A percentile compares a stretch with the other conserved stretches of the same genome.
These are phyloP conservation scores for Paracentrotus lividus DNA, from an alignment of 53 echinoderm and acorn worm genomes.

Conservation along the genomic window DNA sequence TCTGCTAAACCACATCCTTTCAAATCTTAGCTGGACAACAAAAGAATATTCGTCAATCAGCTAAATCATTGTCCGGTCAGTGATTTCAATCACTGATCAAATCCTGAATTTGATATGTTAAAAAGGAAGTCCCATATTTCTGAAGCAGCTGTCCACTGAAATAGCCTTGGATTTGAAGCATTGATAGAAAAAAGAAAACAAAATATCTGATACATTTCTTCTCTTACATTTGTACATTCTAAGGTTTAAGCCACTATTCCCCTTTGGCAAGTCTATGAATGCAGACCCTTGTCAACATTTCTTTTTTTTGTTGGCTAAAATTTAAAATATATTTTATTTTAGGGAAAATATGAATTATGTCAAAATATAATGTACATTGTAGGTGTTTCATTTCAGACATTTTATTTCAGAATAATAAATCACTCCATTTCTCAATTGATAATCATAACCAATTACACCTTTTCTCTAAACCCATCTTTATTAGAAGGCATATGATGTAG, in stretches of 20 bases:
- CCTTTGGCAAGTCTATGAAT: not conserved
- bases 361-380: too few species aligned
- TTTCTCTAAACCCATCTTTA: too few species aligned
- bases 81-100: not conserved
- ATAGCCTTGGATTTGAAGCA: not conserved
- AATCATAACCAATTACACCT: too few species aligned
- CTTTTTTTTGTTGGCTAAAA: too few species aligned
- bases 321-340: too few species aligned
- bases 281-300: not conserved
- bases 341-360: too few species aligned
- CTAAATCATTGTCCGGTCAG: not conserved
- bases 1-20: not conserved
- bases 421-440: too few species aligned
- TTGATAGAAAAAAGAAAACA: not conserved
- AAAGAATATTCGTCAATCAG: not conserved
- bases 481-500: too few species aligned
- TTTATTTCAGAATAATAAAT: too few species aligned
- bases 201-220: constrained; percentile 2
- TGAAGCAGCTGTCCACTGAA: constrained; percentile 15
- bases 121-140: constrained; percentile 43
- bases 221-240: not conserved
- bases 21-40: not conserved
- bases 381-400: too few species aligned
- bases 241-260: constrained; percentile 12
- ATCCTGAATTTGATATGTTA: not conserved